A percentile compares a stretch with the other conserved stretches of the same genome.
Conservation (phyloP, 2,888 invertebrate species). For the Omphaloscelis lunosa region DNA sequence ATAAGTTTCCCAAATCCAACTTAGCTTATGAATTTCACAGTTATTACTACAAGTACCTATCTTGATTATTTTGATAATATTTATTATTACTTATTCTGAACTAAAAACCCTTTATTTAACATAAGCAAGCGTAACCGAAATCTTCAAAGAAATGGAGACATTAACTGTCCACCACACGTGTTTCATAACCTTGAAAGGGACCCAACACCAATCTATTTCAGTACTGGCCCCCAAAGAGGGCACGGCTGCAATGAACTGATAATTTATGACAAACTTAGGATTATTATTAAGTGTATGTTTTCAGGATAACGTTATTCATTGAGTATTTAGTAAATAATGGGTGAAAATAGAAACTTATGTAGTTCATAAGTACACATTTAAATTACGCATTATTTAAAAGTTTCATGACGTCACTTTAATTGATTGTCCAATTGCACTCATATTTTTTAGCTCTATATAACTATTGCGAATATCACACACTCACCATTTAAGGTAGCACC, state of each 20-base stretch:
- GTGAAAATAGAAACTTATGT: conserved; percentile 1
- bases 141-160: conserved; percentile 17
- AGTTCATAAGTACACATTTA: neutral
- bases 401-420: neutral
- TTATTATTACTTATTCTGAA: too few species aligned
- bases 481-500: neutral
- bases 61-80: neutral
- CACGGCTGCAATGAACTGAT: conserved; percentile 64
- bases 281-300: conserved; percentile 44
- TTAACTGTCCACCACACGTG: conserved; percentile 76
- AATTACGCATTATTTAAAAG: neutral
- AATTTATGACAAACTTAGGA: conserved; percentile 68
- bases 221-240: conserved; percentile 66
- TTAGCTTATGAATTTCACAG: neutral
- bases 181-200: conserved; percentile 74
- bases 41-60: neutral
- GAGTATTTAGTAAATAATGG: conserved; percentile 7
- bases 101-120: neutral
- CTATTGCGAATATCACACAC: neutral
- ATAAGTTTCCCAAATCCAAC: neutral
- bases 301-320: conserved; percentile 10
- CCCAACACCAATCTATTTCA: conserved; percentile 77
- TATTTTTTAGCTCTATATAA: neutral
- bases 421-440: neutral
- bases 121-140: conserved; percentile 1